phyloP scores from a whole-genome alignment of 2,888 invertebrate species.

The Lithophane ornitopus region DNA sequence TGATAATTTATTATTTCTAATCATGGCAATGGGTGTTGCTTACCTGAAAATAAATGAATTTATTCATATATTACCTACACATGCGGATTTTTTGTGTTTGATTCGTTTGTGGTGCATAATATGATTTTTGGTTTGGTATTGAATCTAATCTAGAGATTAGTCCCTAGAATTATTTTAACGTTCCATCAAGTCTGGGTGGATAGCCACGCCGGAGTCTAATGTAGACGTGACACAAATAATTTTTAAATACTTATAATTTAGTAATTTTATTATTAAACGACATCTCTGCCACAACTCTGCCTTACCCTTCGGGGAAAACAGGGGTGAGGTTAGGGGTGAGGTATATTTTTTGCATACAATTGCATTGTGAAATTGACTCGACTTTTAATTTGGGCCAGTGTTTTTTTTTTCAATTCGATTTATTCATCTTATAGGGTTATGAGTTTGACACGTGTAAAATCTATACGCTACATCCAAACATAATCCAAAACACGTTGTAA shows the following conservation, averaged over 20 bases:
- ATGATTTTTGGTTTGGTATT: not conserved
- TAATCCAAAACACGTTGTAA: slow-evolving; percentile 26
- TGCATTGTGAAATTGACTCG: too few relatives aligned
- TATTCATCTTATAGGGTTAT: not conserved
- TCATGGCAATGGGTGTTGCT: too few relatives aligned
- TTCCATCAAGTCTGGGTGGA: not conserved
- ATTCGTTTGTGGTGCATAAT: not conserved
- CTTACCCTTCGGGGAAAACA: too few relatives aligned
- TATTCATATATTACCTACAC: not conserved
- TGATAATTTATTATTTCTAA: too few relatives aligned
- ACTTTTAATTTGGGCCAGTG: not conserved
- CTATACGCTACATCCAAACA: slow-evolving; percentile 3
- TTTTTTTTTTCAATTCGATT: not conserved
- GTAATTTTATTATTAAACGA: too few relatives aligned
- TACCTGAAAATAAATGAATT: too few relatives aligned
- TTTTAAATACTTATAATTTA: too few relatives aligned
- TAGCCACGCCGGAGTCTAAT: too few relatives aligned
- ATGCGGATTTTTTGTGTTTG: slow-evolving; percentile 3
- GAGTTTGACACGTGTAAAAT: slow-evolving; percentile 20
- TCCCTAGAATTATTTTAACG: not conserved
- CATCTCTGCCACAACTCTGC: too few relatives aligned
- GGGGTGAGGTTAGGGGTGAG: too few relatives aligned
- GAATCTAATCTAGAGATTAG: not conserved
- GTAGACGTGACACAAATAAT: too few relatives aligned
- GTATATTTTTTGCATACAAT: too few relatives aligned